Conservation (phyloP, 2,113 vertebrate species). For the Sterrhoptilus dennistouni region DNA sequence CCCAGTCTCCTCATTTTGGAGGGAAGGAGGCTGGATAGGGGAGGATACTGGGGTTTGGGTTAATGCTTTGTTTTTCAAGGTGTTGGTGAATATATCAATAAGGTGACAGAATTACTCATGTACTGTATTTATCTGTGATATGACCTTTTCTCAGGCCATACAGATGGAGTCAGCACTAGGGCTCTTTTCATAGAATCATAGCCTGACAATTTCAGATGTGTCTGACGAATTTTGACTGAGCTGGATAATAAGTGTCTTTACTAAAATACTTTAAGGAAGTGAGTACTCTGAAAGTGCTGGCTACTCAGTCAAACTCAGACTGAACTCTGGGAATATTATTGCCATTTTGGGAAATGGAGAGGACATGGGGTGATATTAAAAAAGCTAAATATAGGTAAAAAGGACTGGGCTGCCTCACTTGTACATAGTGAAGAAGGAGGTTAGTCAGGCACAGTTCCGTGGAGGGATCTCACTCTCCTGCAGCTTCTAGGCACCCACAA, state of each 20-base stretch:
- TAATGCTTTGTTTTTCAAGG: not conserved
- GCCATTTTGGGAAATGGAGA: not conserved
- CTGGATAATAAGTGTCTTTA: not conserved
- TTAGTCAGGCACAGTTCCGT: not conserved
- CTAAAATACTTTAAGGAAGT: not conserved
- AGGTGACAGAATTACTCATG: not conserved
- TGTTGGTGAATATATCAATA: not conserved
- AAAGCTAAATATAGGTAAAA: not conserved
- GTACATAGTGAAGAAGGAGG: not conserved
- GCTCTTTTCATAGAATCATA: not conserved
- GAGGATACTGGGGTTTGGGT: rapidly evolving
- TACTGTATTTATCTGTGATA: not conserved
- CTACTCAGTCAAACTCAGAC: not conserved
- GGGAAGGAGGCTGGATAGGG: not conserved
- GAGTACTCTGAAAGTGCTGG: not conserved
- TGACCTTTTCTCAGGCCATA: not conserved
- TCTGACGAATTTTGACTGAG: not conserved
- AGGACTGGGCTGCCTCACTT: not conserved
- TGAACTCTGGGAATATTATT: not conserved
- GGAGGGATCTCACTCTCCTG: not conserved
- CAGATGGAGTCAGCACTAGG: not conserved
- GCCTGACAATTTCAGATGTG: not conserved
- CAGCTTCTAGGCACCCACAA: not conserved
- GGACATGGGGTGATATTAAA: not conserved
- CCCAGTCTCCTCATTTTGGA: not conserved